phyloP scores from a whole-genome alignment of 35 echinoderm and acorn worm genomes.

The Acanthaster planci region DNA sequence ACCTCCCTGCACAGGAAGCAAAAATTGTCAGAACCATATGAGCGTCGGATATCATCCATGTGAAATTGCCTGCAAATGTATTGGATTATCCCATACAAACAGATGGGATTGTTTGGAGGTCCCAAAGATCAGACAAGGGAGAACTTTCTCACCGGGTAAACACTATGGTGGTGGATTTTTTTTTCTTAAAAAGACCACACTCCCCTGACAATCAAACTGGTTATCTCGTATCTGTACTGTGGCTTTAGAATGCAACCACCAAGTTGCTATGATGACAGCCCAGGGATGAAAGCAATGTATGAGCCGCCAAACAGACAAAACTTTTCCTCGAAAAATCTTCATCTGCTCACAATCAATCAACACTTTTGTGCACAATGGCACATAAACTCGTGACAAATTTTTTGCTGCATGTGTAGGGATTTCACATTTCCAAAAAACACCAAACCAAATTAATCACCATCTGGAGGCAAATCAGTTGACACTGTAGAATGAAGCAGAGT shows the following conservation, averaged over 20 bases:
- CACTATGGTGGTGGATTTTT: neutral
- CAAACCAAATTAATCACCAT: too few species aligned
- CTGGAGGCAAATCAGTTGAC: too few species aligned
- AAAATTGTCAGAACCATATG: neutral
- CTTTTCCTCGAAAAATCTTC: too few species aligned
- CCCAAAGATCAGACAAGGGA: constrained; percentile 16
- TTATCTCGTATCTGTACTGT: neutral
- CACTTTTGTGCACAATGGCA: too few species aligned
- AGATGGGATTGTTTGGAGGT: neutral
- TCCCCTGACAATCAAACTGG: constrained; percentile 1
- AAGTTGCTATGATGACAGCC: neutral
- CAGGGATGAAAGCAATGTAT: neutral
- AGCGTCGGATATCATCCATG: neutral
- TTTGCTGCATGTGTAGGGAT: too few species aligned
- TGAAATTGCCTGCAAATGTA: constrained; percentile 2
- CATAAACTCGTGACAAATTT: too few species aligned
- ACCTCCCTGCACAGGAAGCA: neutral
- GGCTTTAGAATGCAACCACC: neutral
- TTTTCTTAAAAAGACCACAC: neutral
- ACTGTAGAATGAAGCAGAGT: too few species aligned
- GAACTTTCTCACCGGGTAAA: constrained; percentile 15
- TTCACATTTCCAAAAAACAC: too few species aligned
- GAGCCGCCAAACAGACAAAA: neutral
- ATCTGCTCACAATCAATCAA: too few species aligned
- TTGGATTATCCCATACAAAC: neutral